Evolutionary conservation across 1,140 invertebrate species (phyloP).

Genomic region (Homarus americanus): DNA sequence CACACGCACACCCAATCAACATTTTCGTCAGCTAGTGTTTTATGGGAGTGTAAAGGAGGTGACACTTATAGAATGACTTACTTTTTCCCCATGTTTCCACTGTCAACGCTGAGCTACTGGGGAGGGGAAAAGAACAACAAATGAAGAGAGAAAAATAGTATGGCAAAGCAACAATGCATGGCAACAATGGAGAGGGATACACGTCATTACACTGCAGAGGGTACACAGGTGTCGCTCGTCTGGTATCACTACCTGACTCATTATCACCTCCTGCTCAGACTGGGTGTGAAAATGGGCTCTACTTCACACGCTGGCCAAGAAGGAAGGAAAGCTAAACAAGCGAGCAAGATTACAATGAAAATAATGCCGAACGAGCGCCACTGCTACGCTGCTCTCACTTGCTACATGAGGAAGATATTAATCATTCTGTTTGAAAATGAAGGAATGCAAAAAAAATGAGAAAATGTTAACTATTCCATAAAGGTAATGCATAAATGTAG

Average conservation of each 20-base stretch:
- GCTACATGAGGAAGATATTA: background rate
- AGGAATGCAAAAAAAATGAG: background rate
- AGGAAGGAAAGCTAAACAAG: background rate
- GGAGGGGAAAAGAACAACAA: constrained; percentile 54
- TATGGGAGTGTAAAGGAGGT: background rate
- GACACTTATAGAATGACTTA: constrained; percentile 45
- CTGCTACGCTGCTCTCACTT: background rate
- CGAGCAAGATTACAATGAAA: background rate
- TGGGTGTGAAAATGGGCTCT: too few relatives aligned
- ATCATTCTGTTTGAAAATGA: background rate
- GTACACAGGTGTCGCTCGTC: background rate
- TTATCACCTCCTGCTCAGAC: background rate
- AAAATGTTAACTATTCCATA: too few relatives aligned
- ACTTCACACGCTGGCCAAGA: background rate
- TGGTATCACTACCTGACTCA: background rate
- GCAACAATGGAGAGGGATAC: constrained; percentile 31
- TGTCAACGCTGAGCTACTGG: constrained; percentile 65
- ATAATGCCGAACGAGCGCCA: background rate
- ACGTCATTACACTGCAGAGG: constrained; percentile 42
- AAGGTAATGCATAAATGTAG: background rate
- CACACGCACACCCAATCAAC: background rate
- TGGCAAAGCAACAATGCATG: constrained; percentile 33
- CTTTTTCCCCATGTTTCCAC: constrained; percentile 69
- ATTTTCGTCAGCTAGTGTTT: background rate
- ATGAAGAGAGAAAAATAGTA: constrained; percentile 34